Conservation (phyloP, 2,797 vertebrate genomes). For the Psittacula derbiana region DNA sequence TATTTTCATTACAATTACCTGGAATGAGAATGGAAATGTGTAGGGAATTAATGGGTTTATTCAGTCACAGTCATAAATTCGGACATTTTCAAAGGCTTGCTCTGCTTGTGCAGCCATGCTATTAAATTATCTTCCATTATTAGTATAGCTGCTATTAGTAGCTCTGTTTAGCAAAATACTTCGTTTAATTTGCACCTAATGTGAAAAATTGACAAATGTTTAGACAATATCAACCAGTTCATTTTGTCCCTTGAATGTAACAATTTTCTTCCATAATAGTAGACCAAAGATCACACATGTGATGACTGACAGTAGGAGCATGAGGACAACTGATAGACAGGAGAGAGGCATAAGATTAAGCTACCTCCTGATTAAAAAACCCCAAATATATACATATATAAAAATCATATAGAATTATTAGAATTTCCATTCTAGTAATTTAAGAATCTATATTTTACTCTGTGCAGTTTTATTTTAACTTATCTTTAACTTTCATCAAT, state of each 20-base stretch:
- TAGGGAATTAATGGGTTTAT: conserved; percentile 60
- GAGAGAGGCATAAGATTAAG: background rate
- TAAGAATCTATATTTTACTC: background rate
- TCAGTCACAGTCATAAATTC: conserved; percentile 39
- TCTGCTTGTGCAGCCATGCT: conserved; percentile 58
- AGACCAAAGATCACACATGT: background rate
- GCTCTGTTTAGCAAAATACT: conserved; percentile 59
- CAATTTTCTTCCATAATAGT: background rate
- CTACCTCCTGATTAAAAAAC: background rate
- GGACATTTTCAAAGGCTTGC: conserved; percentile 48
- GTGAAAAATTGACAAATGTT: conserved; percentile 66
- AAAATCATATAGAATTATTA: background rate
- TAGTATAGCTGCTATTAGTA: conserved; percentile 69
- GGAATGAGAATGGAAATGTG: conserved; percentile 40
- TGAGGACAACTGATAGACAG: background rate
- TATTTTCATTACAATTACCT: conserved; percentile 46
- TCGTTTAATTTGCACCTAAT: conserved; percentile 67
- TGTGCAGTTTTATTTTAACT: background rate
- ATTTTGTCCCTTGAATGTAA: background rate
- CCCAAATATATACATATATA: background rate
- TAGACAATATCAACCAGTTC: conserved; percentile 46
- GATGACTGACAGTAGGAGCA: background rate
- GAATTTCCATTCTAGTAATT: background rate
- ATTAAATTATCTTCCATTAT: conserved; percentile 68
- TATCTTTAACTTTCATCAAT: background rate